These are phyloP conservation scores for Samia ricini DNA, from an alignment of 1,140 invertebrate species.

Conservation along the genomic window DNA sequence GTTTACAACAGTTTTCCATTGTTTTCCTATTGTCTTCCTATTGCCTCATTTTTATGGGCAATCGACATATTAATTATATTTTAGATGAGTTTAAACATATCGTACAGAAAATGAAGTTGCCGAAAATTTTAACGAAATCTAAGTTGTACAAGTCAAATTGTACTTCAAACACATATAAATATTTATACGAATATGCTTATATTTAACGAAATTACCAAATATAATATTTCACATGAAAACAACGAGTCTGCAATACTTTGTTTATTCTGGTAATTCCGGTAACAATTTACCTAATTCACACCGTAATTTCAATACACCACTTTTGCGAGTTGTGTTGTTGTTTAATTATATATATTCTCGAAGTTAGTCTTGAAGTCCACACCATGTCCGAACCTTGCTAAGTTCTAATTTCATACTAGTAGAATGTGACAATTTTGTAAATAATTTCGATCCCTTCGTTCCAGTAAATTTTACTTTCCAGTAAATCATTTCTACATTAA, in stretches of 20 bases:
- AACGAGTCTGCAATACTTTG: not conserved
- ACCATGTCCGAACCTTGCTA: not conserved
- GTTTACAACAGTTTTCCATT: too few species aligned
- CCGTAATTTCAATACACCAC: not conserved
- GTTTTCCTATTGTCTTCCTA: too few species aligned
- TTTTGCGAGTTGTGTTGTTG: not conserved
- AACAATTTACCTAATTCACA: not conserved
- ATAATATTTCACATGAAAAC: not conserved
- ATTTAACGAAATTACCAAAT: not conserved
- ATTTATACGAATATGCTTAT: not conserved
- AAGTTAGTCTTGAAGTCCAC: not conserved
- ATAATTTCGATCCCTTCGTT: not conserved
- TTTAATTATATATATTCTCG: not conserved
- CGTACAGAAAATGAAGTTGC: too few species aligned
- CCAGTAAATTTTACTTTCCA: not conserved
- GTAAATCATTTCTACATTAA: too few species aligned
- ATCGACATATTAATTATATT: too few species aligned
- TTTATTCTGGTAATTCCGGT: not conserved
- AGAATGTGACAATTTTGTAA: not conserved
- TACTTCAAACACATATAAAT: not conserved
- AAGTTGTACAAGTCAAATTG: too few species aligned
- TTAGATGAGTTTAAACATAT: too few species aligned
- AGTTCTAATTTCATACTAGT: not conserved
- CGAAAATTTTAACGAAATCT: too few species aligned
- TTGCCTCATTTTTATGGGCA: too few species aligned